Evolutionary conservation across 2,797 vertebrate species (phyloP).

Genomic region (Phylloscopus collybita): DNA sequence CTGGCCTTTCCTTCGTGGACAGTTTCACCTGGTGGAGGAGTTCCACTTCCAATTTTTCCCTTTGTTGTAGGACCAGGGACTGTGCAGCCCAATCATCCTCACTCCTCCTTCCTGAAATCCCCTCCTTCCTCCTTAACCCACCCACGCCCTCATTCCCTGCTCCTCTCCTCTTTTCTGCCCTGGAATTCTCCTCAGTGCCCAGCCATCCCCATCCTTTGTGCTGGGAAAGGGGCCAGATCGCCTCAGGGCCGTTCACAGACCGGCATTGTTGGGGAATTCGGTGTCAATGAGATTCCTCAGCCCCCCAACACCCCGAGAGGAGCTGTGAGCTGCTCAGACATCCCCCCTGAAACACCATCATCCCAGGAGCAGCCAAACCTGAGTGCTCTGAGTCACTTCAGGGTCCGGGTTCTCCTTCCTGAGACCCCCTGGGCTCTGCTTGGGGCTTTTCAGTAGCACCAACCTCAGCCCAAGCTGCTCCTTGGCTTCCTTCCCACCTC

Average conservation of each 20-base stretch:
- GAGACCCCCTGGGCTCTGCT: neutral
- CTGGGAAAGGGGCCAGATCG: neutral
- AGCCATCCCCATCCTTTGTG: neutral
- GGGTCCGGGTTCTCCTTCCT: neutral
- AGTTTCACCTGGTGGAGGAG: neutral
- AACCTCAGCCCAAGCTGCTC: neutral
- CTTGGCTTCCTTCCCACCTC: neutral
- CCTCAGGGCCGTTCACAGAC: neutral
- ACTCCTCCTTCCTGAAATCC: neutral
- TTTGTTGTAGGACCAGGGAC: fast-evolving
- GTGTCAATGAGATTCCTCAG: neutral
- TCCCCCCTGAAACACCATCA: fast-evolving
- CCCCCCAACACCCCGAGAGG: fast-evolving
- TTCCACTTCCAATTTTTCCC: neutral
- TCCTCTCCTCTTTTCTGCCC: neutral
- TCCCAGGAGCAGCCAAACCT: neutral
- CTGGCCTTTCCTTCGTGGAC: neutral
- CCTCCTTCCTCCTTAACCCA: neutral
- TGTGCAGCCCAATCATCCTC: neutral
- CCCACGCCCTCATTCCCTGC: neutral
- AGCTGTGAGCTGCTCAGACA: neutral
- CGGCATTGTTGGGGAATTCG: neutral
- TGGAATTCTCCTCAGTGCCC: neutral
- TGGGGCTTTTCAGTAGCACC: neutral
- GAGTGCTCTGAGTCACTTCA: fast-evolving